phyloP scores from a whole-genome alignment of 2,888 invertebrate genomes.

The Agonopterix alstromeriana region DNA sequence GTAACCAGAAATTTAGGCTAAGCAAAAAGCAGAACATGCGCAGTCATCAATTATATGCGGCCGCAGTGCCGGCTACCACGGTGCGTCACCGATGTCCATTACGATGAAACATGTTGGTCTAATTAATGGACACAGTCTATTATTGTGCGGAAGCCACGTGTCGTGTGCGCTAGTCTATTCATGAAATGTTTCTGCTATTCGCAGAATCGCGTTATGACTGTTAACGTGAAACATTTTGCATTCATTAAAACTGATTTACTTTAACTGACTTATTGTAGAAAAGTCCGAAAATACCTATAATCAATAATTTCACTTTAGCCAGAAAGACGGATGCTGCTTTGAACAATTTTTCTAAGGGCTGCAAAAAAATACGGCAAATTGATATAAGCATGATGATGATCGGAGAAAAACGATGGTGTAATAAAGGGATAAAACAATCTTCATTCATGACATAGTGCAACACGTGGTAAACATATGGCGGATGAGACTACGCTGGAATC shows the following conservation, averaged over 20 bases:
- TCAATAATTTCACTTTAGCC: too few relatives aligned
- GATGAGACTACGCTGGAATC: slow-evolving; percentile 13
- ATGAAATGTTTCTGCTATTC: neutral
- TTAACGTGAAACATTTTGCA: neutral
- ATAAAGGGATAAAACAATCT: too few relatives aligned
- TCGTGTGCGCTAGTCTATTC: neutral
- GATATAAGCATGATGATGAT: too few relatives aligned
- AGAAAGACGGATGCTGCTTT: too few relatives aligned
- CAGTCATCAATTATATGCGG: slow-evolving; percentile 33
- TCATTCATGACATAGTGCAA: neutral
- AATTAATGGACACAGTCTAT: slow-evolving; percentile 65
- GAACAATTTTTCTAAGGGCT: too few relatives aligned
- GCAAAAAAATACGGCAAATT: too few relatives aligned
- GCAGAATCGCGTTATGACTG: neutral
- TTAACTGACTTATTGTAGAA: too few relatives aligned
- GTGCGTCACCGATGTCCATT: slow-evolving; percentile 54
- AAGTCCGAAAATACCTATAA: too few relatives aligned
- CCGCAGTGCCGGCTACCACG: slow-evolving; percentile 3
- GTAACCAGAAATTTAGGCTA: slow-evolving; percentile 25
- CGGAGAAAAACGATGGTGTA: too few relatives aligned
- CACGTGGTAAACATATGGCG: slow-evolving; percentile 20
- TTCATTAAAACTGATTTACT: neutral
- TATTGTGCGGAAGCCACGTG: slow-evolving; percentile 31
- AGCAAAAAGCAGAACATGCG: slow-evolving; percentile 30
- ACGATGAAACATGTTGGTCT: slow-evolving; percentile 63